Base-by-base conservation (phyloP, 2,797 vertebrate species). In the Cygnus olor region DNA sequence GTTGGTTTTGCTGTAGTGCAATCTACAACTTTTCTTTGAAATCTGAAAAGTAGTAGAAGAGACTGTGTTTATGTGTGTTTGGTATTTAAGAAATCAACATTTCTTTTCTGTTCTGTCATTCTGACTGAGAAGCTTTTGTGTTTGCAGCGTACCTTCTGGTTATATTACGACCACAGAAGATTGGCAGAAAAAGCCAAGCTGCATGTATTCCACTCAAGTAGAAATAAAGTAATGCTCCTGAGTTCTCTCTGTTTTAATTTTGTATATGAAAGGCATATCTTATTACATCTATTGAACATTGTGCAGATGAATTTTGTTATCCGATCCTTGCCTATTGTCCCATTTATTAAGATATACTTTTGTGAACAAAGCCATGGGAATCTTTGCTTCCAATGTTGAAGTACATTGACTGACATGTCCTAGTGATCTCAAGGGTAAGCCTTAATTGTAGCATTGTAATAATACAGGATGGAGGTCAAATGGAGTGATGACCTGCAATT, bases 381-480 rank as follows among this genome's bases (percentile, higher is more conserved):
- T 84, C 64, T 47, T 86, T 80, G 66, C 85, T 90, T 77, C 44
- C 74, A 40, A 6, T 47, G 53, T n/a, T 64, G 71, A 90, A 82
- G 84, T 68, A 30, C 0, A 6, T 57, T 96, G 91, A 95, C 77
- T 96, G 95, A 94, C 85, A 28, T 58, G 80, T 77, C 92, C 94
- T 94, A 83, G 90, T 95, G 88, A 95, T 97, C 93, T 95, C 91
- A 64, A 53, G 92, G 90, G 93, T 90, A 96, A 95, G 88, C 56
- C 85, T 90, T 95, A 94, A 93, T 94, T 21, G 2, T 25, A 84
- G 76, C 72, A 88, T 83, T 94, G 68, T 76, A 93, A 18, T 94
- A 95, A 87, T 95, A 89, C 79, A 96, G 84, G 58, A 86, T 93
- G 74, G 74, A 94, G 92, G 94, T 96, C 88, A 96, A 96, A 96